Conservation (phyloP, 2,888 invertebrate genomes). For the Diplazon laetatorius region DNA sequence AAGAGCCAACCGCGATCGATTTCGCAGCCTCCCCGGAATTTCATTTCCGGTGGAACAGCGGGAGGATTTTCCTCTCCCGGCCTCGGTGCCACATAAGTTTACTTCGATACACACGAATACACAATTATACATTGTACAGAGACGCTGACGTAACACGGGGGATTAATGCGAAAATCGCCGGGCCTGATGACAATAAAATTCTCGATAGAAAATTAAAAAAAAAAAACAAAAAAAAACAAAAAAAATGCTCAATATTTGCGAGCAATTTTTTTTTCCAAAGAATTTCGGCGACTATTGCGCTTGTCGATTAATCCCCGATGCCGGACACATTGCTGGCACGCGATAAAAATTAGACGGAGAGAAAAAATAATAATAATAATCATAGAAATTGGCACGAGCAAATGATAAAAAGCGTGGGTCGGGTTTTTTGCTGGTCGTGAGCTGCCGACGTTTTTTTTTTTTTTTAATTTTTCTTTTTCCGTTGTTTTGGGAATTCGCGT, state of each 20-base stretch:
- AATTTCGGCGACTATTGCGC: too few species aligned
- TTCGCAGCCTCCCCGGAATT: constrained; percentile 27
- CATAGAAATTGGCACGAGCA: constrained; percentile 54
- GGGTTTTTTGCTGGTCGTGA: constrained; percentile 45
- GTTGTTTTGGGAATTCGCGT: constrained; percentile 19
- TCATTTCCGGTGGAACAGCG: constrained; percentile 16
- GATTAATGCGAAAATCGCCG: constrained; percentile 54
- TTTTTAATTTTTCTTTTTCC: constrained; percentile 15
- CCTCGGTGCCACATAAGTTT: constrained; percentile 47
- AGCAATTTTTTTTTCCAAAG: too few species aligned
- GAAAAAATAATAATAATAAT: too few species aligned
- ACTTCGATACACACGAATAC: constrained; percentile 60
- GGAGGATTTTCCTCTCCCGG: constrained; percentile 36
- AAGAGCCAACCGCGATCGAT: constrained; percentile 15
- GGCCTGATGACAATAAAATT: constrained; percentile 15
- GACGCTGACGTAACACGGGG: constrained; percentile 53
- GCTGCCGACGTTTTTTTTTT: constrained; percentile 26
- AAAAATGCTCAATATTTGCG: too few species aligned
- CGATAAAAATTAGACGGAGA: too few species aligned
- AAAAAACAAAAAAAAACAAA: too few species aligned
- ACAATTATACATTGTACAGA: constrained; percentile 57
- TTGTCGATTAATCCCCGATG: too few species aligned
- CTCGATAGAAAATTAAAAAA: too few species aligned
- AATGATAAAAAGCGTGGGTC: constrained; percentile 53
- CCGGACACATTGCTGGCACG: neutral